Conservation (phyloP, 2,113 vertebrate genomes). For the Oreochromis niloticus region DNA sequence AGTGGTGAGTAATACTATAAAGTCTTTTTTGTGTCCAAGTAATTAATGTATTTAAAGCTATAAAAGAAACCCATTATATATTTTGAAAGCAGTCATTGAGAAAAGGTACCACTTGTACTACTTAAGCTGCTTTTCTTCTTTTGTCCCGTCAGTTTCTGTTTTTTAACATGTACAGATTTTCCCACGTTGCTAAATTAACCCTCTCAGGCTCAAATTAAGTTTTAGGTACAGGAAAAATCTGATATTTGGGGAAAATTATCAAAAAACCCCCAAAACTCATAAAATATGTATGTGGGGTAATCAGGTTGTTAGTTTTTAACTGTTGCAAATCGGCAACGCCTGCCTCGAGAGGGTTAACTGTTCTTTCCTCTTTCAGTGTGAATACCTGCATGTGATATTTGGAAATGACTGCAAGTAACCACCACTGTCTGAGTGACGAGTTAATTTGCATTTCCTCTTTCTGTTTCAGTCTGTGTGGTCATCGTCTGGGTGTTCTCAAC, state of each 20-base stretch:
- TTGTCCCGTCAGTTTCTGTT: not conserved
- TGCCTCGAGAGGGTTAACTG: not conserved
- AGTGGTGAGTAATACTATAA: not conserved
- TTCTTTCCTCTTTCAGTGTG: not conserved
- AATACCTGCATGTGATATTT: not conserved
- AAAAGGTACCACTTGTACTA: not conserved
- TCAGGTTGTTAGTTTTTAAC: too few relatives aligned
- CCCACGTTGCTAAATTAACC: not conserved
- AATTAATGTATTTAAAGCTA: not conserved
- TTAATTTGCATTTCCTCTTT: not conserved
- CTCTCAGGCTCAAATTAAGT: too few relatives aligned
- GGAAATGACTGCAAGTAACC: not conserved
- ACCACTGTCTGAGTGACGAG: not conserved
- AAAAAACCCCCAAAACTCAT: too few relatives aligned
- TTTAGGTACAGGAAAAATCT: too few relatives aligned
- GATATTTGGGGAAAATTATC: too few relatives aligned
- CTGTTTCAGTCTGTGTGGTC: not conserved
- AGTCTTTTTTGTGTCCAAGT: not conserved
- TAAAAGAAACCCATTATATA: not conserved
- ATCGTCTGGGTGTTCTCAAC: not conserved
- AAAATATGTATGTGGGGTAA: too few relatives aligned
- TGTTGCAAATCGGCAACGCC: too few relatives aligned
- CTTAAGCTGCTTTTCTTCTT: not conserved
- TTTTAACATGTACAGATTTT: not conserved
- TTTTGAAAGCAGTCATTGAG: not conserved